Evolutionary conservation across 2,113 vertebrate species (phyloP), one percentile per base, ranked within the genome.

Genomic region (Xyliphius kryptos): DNA sequence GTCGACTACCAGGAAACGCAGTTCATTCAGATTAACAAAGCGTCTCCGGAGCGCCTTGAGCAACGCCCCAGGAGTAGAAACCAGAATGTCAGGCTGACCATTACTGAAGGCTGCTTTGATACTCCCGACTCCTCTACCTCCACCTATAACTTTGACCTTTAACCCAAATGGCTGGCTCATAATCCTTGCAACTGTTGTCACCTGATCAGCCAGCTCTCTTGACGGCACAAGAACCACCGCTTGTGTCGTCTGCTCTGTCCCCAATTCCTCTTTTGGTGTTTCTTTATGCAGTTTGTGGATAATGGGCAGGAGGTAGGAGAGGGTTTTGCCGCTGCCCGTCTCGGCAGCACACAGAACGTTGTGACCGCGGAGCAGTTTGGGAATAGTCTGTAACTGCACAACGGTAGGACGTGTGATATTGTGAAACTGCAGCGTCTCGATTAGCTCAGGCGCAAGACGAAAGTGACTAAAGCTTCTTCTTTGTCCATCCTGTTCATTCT

Each of bases 241-340:
- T 1, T 69, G 77, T 5, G 76, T 73, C 26, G 17, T 76, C 20
- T 9, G 62, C 1, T 46, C 9, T 0, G 11, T 14, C 1, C 26
- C 49, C 0, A 9, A 0, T 0, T 46, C 1, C 1, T 32, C 14
- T 2, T 74, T 66, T 0, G 44, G n/a, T 1, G 26, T 26, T 0
- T 51, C 51, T 1, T 53, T 32, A 12, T 69, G 58, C 1, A 95
- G 80, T 13, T 76, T 73, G 9, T 96, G 85, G 62, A 97, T 17
- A 2, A 94, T 36, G 0, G 93, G 92, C 47, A 95, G 80, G 1
- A 97, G 74, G 66, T 95, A 97, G 46, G 87, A 77, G 2, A 94
- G 74, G 0, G 93, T 95, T 76, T 94, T 97, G 0, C 92, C 93
- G 22, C 93, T 92, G 43, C 94, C 92, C 0, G 93, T 94, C 82